Evolutionary conservation across 2,888 invertebrate genomes (phyloP).

Genomic region (Lymantria monacha): DNA sequence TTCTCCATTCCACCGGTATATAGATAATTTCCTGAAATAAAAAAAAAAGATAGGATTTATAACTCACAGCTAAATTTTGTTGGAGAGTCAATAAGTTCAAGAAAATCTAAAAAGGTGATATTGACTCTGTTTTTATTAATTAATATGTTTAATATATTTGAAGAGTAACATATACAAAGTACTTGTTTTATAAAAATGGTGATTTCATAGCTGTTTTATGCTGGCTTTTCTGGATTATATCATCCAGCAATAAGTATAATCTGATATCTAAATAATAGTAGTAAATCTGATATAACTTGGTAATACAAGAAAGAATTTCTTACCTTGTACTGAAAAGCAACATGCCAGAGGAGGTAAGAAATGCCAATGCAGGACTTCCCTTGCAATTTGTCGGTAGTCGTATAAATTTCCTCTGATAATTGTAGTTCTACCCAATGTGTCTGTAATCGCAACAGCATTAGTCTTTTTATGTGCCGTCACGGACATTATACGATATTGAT

Average conservation of each 20-base stretch:
- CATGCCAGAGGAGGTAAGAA: conserved; percentile 63
- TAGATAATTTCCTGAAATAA: conserved; percentile 61
- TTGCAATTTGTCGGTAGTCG: conserved; percentile 45
- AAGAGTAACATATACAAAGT: too few species aligned
- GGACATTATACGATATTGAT: conserved; percentile 55
- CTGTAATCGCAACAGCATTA: conserved; percentile 59
- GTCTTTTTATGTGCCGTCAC: conserved; percentile 63
- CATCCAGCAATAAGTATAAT: too few species aligned
- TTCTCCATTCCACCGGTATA: conserved; percentile 74
- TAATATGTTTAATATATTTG: too few species aligned
- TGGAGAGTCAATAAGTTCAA: too few species aligned
- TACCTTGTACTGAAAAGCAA: conserved; percentile 68
- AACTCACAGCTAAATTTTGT: too few species aligned
- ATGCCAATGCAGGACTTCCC: conserved; percentile 74
- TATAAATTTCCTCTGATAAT: conserved; percentile 62
- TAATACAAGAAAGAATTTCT: neutral
- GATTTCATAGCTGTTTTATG: too few species aligned
- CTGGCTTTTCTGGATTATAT: too few species aligned
- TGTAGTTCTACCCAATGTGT: conserved; percentile 63
- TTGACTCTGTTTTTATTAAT: too few species aligned
- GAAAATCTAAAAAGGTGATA: too few species aligned
- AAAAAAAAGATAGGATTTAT: neutral
- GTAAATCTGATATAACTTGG: too few species aligned
- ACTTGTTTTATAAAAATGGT: too few species aligned
- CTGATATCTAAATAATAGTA: too few species aligned